Evolutionary conservation across 2,888 invertebrate genomes (phyloP).

Genomic region (Agelastica alni): DNA sequence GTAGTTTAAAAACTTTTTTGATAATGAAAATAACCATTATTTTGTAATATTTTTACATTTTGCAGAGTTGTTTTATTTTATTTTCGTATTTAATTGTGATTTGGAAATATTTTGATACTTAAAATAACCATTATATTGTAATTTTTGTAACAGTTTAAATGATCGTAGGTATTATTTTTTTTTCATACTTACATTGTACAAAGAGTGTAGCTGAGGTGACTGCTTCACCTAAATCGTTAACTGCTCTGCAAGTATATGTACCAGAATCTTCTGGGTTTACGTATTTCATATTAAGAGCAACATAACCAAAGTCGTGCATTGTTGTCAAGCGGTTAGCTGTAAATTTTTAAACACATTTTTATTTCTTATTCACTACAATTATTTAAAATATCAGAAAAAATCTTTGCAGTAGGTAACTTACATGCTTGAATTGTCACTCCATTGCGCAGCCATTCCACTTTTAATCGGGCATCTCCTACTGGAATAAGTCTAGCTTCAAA

Average conservation of each 20-base stretch:
- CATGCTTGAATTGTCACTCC: slow-evolving; percentile 89
- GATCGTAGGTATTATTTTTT: background rate
- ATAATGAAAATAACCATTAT: no score
- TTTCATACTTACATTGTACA: slow-evolving; percentile 74
- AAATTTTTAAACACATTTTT: slow-evolving; percentile 33
- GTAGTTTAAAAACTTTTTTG: no score
- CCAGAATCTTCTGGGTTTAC: slow-evolving; percentile 96
- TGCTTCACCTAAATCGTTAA: slow-evolving; percentile 92
- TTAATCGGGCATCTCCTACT: slow-evolving; percentile 90
- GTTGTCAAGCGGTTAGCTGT: slow-evolving; percentile 87
- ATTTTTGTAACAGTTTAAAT: no score
- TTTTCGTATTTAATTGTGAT: no score
- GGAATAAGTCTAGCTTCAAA: slow-evolving; percentile 94
- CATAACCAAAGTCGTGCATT: slow-evolving; percentile 98
- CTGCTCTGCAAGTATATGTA: slow-evolving; percentile 92
- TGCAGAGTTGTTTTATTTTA: no score
- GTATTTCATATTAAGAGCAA: slow-evolving; percentile 92
- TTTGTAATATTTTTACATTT: no score
- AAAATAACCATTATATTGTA: no score
- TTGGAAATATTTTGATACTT: no score
- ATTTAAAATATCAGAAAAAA: no score
- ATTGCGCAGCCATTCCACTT: slow-evolving; percentile 91
- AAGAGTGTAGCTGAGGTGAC: slow-evolving; percentile 90
- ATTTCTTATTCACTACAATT: no score
- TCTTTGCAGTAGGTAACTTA: no score